Evolutionary conservation across 2,797 vertebrate genomes (phyloP).

Genomic region (Sebastes elongatus): DNA sequence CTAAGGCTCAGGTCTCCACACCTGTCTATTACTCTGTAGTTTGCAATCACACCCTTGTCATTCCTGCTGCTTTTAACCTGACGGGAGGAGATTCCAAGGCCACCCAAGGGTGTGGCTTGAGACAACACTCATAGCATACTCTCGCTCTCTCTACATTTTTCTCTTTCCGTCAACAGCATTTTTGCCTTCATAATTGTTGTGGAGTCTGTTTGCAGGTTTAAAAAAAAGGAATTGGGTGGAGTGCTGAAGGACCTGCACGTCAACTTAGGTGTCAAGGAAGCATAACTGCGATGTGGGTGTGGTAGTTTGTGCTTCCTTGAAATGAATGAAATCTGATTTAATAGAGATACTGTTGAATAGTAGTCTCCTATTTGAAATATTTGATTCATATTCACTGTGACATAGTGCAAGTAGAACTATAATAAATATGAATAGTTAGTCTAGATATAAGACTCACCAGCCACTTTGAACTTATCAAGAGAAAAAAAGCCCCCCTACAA

Average conservation of each 20-base stretch:
- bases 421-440: not conserved
- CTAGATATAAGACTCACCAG: not conserved
- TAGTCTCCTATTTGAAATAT: not conserved
- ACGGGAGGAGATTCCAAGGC: conserved; percentile 68
- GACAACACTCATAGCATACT: conserved; percentile 45
- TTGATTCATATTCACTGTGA: not conserved
- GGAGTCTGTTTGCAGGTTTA: not conserved
- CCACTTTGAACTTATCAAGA: not conserved
- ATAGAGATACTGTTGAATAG: not conserved
- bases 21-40: conserved; percentile 36
- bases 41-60: conserved; percentile 51
- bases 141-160: conserved; percentile 3
- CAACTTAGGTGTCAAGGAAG: conserved; percentile 45
- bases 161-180: conserved; percentile 14
- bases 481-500: not conserved
- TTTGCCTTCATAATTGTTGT: not conserved
- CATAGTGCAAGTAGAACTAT: not conserved
- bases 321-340: not conserved
- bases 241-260: conserved; percentile 44
- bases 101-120: conserved; percentile 75
- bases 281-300: conserved; percentile 12
- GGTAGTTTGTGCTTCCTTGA: not conserved
- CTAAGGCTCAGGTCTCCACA: not conserved
- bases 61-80: conserved; percentile 68
- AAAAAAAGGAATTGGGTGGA: conserved; percentile 48